Base-by-base conservation (phyloP, 2,888 invertebrate genomes). In the Coremacera marginata region DNA sequence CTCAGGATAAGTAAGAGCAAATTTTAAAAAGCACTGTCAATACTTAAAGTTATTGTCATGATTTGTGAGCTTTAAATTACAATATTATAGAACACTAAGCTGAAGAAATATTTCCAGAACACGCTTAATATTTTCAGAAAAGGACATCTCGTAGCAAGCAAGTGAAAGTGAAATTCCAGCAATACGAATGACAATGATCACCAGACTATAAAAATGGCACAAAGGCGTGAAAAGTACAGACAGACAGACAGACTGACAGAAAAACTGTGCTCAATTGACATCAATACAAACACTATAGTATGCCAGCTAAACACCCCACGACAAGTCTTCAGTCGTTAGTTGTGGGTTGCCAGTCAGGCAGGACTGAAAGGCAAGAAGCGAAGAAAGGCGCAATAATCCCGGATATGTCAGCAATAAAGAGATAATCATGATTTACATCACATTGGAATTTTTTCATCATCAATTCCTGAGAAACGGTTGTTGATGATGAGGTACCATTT, bases 351-450 rank as follows among this genome's bases (percentile, higher is more conserved):
- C 27, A 63, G 44, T 60, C 60, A 25, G 25, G 27, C 22, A 60
- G 37, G 11, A n/a, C 8, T 37, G 8, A 37, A 37, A 60, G 60
- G 16, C 51, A 68, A 22, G 44, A 27, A 67, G 51, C 34, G n/a
- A 55, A 22, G 74, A 63, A 27, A 25, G 44, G 51, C 70, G 63
- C 52, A 57, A 68, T 75, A 60, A 75, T 70, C 70, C 77, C 74
- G 77, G 78, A 86, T 86, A 84, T 86, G 86, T 86, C 86, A 82
- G 86, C 86, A 82, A 86, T 86, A 86, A 86, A 87, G 86, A 83
- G 84, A 85, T 87, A 88, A 87, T 87, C 86, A 87, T 88, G 87
- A 87, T 87, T 87, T 87, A 87, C 88, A 86, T 84, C 83, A 77
- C 79, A 63, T 63, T 78, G 82, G 82, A 83, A 83, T 82, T 83